Base-by-base conservation (phyloP, 2,797 vertebrate genomes). In the Schizothorax lantsangensis region DNA sequence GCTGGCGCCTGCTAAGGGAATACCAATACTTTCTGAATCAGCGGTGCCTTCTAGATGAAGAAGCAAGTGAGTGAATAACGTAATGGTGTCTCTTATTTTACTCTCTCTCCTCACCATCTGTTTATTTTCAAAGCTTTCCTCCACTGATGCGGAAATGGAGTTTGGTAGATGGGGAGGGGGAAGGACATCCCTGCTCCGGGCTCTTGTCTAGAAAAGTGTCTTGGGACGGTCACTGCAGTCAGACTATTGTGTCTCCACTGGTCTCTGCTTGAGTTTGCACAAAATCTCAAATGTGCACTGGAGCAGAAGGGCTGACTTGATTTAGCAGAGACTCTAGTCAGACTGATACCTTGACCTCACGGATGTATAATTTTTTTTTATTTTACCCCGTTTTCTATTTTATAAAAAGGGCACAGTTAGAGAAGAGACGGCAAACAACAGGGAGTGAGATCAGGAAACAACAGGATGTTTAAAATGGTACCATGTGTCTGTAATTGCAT, bases 101-200 rank as follows among this genome's bases (percentile, higher is more conserved):
- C 33, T 68, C 21, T n/a, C 9, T 85, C 66, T 84, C 83, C 82
- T 86, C 36, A 33, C 87, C 85, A 88, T 90, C 89, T 91, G 89
- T 87, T 88, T 87, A 73, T 84, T 88, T 86, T 81, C 40, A 45
- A 85, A 86, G 49, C 75, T 79, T 62, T 66, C 49, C 88, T 89
- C 62, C 88, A 69, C 38, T 86, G 49, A 84, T 84, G 87, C 49
- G 47, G 85, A 90, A 89, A 84, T 47, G 71, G 79, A 66, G 83
- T 86, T 85, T 72, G 57, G 66, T 47, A 47, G 52, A 38, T 54
- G 66, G 69, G 36, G 14, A 62, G 72, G 64, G 15, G 12, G 43
- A 74, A 66, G 8, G 49, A 68, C 23, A 78, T 57, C 30, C 57
- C 78, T 77, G 80, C 78, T 84, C 30, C 14, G 40, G 84, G 43